A percentile compares a stretch with the other conserved stretches of the same genome.
These are phyloP conservation scores for Lasioglossum albipes DNA, from an alignment of 1,140 invertebrate species.

Conservation along the genomic window DNA sequence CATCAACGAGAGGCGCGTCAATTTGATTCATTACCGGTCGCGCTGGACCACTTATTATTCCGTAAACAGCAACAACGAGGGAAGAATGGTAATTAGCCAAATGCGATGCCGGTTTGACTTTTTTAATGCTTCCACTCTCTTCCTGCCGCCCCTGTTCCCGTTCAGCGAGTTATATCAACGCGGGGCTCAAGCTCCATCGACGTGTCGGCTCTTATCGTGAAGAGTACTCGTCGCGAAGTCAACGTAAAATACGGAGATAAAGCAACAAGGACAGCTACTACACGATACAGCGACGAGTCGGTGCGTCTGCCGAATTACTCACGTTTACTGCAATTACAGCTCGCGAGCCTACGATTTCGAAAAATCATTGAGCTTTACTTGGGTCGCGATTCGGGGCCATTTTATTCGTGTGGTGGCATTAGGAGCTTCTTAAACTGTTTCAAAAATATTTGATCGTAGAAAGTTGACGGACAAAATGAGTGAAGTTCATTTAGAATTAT, in stretches of 20 bases:
- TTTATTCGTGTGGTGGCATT: too few species aligned
- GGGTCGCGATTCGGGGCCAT: too few species aligned
- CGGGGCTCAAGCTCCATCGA: constrained; percentile 45
- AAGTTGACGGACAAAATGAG: too few species aligned
- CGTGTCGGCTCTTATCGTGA: constrained; percentile 47
- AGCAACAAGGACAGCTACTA: constrained; percentile 39
- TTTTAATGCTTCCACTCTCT: constrained; percentile 41
- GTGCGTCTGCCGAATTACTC: constrained; percentile 6
- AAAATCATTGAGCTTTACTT: too few species aligned
- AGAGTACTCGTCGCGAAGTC: constrained; percentile 55
- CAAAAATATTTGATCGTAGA: too few species aligned
- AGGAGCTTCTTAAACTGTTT: too few species aligned
- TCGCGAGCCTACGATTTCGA: not conserved
- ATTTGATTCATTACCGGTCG: not conserved
- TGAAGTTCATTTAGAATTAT: too few species aligned
- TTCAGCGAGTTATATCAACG: constrained; percentile 45
- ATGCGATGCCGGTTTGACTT: constrained; percentile 38
- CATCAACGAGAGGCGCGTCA: not conserved
- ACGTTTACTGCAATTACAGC: constrained; percentile 5
- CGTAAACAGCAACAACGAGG: constrained; percentile 19
- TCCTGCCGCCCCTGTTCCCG: constrained; percentile 33
- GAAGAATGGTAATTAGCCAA: constrained; percentile 43
- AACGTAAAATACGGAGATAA: constrained; percentile 47
- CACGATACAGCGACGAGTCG: constrained; percentile 3
- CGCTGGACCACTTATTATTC: constrained; percentile 20